phyloP scores from a whole-genome alignment of 2,113 vertebrate genomes.

The Psophia crepitans region DNA sequence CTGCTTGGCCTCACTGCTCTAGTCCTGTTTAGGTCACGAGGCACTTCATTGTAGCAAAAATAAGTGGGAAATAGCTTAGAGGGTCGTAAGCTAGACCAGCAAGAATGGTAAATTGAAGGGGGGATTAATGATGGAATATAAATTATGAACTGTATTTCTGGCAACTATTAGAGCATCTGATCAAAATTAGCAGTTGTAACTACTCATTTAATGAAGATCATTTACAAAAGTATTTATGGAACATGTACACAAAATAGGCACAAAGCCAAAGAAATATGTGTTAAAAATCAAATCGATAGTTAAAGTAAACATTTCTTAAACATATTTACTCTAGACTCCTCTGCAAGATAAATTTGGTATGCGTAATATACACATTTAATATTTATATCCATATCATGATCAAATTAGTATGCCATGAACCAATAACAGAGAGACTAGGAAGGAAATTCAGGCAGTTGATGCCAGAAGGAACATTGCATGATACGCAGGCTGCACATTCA shows the following conservation, averaged over 20 bases:
- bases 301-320: constrained; percentile 11
- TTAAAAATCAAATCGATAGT: neutral
- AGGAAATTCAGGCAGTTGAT: neutral
- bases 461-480: neutral
- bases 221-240: neutral
- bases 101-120: neutral
- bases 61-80: neutral
- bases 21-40: neutral
- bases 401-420: neutral
- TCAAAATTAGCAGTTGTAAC: constrained; percentile 31
- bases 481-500: neutral
- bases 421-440: neutral
- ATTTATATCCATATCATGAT: neutral
- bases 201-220: neutral
- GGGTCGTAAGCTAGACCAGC: neutral
- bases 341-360: neutral
- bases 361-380: neutral
- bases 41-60: neutral
- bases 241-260: neutral
- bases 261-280: neutral
- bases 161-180: neutral
- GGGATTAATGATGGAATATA: neutral
- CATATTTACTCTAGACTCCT: constrained; percentile 8
- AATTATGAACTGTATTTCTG: neutral
- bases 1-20: neutral